Conservation (phyloP, 2,113 vertebrate species). For the Cichladusa arquata region DNA sequence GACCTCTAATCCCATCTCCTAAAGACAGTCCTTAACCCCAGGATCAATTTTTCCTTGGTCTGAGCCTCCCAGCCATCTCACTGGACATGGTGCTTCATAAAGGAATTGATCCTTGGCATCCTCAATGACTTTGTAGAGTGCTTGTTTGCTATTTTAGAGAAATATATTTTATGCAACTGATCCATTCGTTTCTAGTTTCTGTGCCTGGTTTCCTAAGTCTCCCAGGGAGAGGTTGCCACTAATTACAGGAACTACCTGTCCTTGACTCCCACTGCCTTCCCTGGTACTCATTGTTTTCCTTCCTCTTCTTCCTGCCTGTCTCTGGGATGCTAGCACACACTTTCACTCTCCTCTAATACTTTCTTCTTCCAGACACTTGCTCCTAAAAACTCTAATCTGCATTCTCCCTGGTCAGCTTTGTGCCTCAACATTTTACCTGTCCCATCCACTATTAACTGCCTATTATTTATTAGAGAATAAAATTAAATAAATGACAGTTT, state of each 20-base stretch:
- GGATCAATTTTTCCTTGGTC: background rate
- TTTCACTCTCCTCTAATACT: background rate
- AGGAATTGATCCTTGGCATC: background rate
- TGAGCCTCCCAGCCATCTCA: background rate
- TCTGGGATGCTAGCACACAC: background rate
- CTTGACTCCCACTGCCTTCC: background rate
- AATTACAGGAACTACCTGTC: background rate
- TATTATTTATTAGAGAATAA: constrained; percentile 56
- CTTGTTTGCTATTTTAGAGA: background rate
- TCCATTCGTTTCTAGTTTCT: background rate
- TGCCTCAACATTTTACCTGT: constrained; percentile 7
- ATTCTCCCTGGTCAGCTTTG: background rate
- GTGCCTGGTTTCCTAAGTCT: background rate
- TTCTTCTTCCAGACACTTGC: background rate
- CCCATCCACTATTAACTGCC: constrained; percentile 11
- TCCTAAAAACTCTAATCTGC: background rate
- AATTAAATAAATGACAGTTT: constrained; percentile 30
- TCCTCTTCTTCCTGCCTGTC: background rate
- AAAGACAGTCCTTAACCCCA: background rate
- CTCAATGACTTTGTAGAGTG: background rate
- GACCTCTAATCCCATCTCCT: background rate
- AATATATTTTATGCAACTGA: background rate
- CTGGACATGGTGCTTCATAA: background rate
- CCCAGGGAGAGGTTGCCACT: background rate
- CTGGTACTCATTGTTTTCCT: background rate